Evolutionary conservation across 2,888 invertebrate species (phyloP), one percentile per base, ranked within the genome.

Genomic region (Tachystola acroxantha): DNA sequence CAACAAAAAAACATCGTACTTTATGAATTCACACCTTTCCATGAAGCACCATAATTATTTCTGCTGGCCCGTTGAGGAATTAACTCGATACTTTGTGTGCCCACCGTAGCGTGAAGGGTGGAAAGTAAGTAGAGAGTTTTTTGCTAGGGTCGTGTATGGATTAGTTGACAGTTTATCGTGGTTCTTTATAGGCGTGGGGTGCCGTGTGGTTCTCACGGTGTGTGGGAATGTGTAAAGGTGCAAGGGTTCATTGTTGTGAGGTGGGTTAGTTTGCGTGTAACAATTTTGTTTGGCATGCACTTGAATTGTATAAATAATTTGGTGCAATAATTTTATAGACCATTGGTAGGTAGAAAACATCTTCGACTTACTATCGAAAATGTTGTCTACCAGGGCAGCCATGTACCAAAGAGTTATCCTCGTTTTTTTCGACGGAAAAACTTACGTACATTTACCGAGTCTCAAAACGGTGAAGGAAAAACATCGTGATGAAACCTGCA

Each of bases 161-260:
- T 51, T 41, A 34, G 57, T 54, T 51, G 54, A 57, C 50, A 50
- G 46, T 48, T 50, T 45, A 67, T 68, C 61, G 53, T 50, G 51
- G 70, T 73, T 62, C 74, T 85, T 84, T 62, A 73, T 78, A 61
- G 52, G 42, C 59, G 49, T 24, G 68, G 72, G 65, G 74, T 69
- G 66, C 58, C 52, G 59, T 52, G 32, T 20, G 42, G 58, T 84
- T 82, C 85, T 70, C 85, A 82, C 84, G 84, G 57, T 74, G 76
- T 85, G 82, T 85, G 85, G 81, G 86, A 85, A 86, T 82, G 69
- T 64, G 51, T 46, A 64, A 76, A 80, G 81, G 82, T 79, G 80
- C 71, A 78, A 81, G 74, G 80, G 80, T 69, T 66, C 53, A 49
- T 34, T 50, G n/a, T n/a, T n/a, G n/a, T 50, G 24, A 24, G 48